Conservation (phyloP, 2,113 vertebrate species). For the Sylvilagus bachmani region DNA sequence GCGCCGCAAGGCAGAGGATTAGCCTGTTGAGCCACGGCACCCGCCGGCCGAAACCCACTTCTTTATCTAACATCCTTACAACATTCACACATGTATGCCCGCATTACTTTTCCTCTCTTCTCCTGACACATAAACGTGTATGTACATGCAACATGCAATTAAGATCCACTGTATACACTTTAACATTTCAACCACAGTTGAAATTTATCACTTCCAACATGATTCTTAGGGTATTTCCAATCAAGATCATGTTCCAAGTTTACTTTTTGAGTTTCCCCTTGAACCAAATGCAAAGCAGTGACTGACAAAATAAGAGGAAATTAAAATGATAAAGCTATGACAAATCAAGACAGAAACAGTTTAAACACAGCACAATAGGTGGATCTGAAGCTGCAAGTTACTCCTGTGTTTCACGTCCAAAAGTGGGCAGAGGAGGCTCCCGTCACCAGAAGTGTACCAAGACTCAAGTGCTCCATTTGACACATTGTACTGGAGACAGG, state of each 20-base stretch:
- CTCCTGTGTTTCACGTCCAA: slow-evolving; percentile 22
- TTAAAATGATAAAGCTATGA: not conserved
- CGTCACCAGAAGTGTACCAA: not conserved
- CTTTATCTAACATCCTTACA: not conserved
- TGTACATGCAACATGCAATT: not conserved
- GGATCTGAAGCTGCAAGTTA: not conserved
- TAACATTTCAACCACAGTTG: slow-evolving; percentile 9
- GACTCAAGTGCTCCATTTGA: not conserved
- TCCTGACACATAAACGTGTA: not conserved
- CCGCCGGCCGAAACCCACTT: not conserved
- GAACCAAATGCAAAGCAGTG: slow-evolving; percentile 31
- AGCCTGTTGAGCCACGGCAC: no score
- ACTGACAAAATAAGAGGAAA: slow-evolving; percentile 11
- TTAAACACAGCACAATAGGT: not conserved
- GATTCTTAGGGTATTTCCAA: not conserved
- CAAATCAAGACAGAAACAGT: slow-evolving; percentile 20
- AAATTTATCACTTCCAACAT: not conserved
- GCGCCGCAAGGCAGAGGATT: no score
- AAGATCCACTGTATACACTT: not conserved
- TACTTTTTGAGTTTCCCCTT: slow-evolving; percentile 28
- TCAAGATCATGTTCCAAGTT: not conserved
- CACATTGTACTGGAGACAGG: not conserved
- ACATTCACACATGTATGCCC: not conserved
- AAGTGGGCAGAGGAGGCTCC: not conserved
- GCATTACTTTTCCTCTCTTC: not conserved